phyloP scores from a whole-genome alignment of 2,888 invertebrate genomes.

The Sphecodes monilicornis region DNA sequence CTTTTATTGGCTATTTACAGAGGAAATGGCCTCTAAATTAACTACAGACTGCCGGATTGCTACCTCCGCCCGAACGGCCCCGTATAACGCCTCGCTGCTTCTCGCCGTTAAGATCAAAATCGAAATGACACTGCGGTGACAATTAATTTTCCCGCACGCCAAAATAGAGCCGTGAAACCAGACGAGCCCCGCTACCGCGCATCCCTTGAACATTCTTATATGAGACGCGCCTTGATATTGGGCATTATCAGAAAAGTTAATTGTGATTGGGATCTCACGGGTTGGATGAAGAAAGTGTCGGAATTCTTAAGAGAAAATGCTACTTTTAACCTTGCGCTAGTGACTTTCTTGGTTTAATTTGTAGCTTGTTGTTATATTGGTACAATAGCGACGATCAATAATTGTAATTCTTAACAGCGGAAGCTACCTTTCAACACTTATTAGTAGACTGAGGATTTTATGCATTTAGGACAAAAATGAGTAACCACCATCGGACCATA shows the following conservation, averaged over 20 bases:
- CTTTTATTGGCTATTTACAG: conserved; percentile 85
- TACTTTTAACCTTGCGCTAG: background rate
- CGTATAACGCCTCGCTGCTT: conserved; percentile 69
- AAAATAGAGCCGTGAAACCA: conserved; percentile 30
- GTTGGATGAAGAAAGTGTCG: background rate
- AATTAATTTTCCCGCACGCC: conserved; percentile 59
- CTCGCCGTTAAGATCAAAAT: conserved; percentile 75
- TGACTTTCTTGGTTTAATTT: background rate
- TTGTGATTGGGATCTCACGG: background rate
- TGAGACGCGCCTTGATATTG: background rate
- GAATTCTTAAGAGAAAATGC: background rate
- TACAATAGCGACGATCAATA: background rate
- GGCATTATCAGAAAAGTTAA: background rate
- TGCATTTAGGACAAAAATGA: no score
- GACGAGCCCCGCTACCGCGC: background rate
- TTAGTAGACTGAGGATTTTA: no score
- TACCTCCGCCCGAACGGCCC: conserved; percentile 75
- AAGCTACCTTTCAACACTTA: background rate
- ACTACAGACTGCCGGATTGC: conserved; percentile 83
- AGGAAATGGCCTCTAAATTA: conserved; percentile 84
- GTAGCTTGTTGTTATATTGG: background rate
- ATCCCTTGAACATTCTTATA: background rate
- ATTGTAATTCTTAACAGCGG: background rate
- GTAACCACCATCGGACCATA: no score
- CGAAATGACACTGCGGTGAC: conserved; percentile 71